These are phyloP conservation scores for Poecilobothrus nobilitatus DNA, from an alignment of 2,888 invertebrate genomes.

Conservation along the genomic window DNA sequence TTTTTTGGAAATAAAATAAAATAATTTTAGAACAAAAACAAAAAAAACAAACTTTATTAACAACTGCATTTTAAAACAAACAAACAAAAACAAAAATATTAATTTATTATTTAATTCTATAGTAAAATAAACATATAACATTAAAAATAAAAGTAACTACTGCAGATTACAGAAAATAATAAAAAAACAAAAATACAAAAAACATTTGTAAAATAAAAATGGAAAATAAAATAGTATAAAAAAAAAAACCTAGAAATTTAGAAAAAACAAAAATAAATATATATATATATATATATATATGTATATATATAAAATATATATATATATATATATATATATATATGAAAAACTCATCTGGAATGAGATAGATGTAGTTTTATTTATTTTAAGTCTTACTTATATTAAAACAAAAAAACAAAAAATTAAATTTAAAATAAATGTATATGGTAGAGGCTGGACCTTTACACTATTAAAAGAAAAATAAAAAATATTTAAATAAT, in stretches of 20 bases:
- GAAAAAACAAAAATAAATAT: neutral
- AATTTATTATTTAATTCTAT: no score
- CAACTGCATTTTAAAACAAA: no score
- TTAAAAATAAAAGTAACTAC: neutral
- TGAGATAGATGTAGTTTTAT: slow-evolving; percentile 5
- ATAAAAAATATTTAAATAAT: neutral
- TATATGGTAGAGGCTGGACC: neutral
- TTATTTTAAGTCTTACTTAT: neutral
- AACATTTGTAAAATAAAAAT: neutral
- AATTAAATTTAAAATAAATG: neutral
- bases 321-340: neutral
- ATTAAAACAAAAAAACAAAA: neutral
- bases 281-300: neutral
- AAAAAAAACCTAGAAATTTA: neutral
- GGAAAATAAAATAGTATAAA: neutral
- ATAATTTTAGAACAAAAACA: no score
- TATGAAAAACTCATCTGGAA: neutral
- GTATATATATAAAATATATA: neutral
- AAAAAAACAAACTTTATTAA: no score
- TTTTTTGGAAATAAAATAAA: no score
- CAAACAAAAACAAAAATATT: no score
- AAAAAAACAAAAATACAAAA: neutral
- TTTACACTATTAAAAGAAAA: neutral
- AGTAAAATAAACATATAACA: no score
- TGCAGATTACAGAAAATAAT: neutral